Evolutionary conservation across 2,797 vertebrate species (phyloP).

Genomic region (Esox masquinongy): DNA sequence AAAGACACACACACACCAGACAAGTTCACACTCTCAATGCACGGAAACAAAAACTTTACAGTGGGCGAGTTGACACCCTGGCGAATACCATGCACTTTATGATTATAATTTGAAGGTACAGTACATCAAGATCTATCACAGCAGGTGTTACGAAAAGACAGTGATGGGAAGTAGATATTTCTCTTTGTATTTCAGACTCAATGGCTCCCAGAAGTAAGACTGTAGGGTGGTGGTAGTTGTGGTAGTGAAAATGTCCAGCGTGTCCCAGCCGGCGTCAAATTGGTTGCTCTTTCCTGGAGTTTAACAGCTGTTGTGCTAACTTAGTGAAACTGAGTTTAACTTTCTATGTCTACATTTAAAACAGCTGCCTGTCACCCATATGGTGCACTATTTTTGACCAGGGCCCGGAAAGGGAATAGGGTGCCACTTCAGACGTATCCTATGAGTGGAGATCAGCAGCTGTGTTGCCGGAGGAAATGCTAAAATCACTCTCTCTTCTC

Average conservation of each 20-base stretch:
- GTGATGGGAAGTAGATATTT: slow-evolving; percentile 5
- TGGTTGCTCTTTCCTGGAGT: neutral
- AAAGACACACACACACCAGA: slow-evolving; percentile 47
- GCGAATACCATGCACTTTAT: slow-evolving; percentile 23
- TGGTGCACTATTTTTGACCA: neutral
- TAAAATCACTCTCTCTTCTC: neutral
- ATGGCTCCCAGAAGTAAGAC: neutral
- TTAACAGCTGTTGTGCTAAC: neutral
- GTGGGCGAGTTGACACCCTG: slow-evolving; percentile 18
- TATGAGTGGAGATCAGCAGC: neutral
- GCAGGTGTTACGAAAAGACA: slow-evolving; percentile 15
- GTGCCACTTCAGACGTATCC: neutral
- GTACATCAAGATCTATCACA: slow-evolving; percentile 35
- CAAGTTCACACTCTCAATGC: slow-evolving; percentile 40
- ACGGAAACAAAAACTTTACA: neutral
- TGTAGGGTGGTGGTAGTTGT: neutral
- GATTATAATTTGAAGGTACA: slow-evolving; percentile 27
- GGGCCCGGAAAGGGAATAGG: neutral
- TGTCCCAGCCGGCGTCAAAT: neutral
- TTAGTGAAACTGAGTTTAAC: slow-evolving; percentile 19
- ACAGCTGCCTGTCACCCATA: neutral
- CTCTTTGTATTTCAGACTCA: slow-evolving; percentile 20
- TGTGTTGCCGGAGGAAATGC: neutral
- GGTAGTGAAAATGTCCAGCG: neutral
- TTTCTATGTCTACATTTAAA: slow-evolving; percentile 8